phyloP scores from a whole-genome alignment of 2,797 vertebrate species.

The Hyperoplus lanceolatus region DNA sequence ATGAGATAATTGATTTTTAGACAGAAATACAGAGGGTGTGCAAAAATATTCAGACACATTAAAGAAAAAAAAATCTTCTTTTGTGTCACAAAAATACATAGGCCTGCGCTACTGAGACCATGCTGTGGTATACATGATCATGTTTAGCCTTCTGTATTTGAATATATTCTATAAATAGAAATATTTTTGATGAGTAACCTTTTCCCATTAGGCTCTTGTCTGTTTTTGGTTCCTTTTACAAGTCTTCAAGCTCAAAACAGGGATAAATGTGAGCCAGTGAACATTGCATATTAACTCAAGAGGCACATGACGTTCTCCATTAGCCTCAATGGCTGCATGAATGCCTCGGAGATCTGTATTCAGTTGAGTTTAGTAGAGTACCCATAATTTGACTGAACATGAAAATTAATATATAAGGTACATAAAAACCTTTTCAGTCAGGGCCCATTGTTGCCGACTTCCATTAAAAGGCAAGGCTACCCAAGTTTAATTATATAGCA shows the following conservation, averaged over 20 bases:
- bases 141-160: slow-evolving; percentile 18
- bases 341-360: slow-evolving; percentile 56
- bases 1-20: slow-evolving; percentile 16
- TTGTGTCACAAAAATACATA: slow-evolving; percentile 13
- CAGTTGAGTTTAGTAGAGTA: slow-evolving; percentile 54
- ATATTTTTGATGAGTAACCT: slow-evolving; percentile 14
- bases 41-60: slow-evolving; percentile 2
- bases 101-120: slow-evolving; percentile 41
- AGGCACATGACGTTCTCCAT: slow-evolving; percentile 68
- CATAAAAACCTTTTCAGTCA: slow-evolving; percentile 47
- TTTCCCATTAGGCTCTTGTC: background rate
- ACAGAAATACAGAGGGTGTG: background rate
- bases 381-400: slow-evolving; percentile 58
- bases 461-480: slow-evolving; percentile 12
- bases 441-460: slow-evolving; percentile 18
- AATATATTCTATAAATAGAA: slow-evolving; percentile 11
- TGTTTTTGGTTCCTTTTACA: slow-evolving; percentile 28
- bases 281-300: slow-evolving; percentile 66
- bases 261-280: slow-evolving; percentile 36
- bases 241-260: slow-evolving; percentile 32
- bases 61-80: background rate
- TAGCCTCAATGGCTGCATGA: slow-evolving; percentile 63
- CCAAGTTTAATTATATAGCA: too few species aligned
- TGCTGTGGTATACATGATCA: background rate
- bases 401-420: slow-evolving; percentile 47